Percentiles rank a stretch among this genome's conserved stretches.
These are phyloP conservation scores for Ptilodon capucinus DNA, from an alignment of 2,888 invertebrate genomes.

Conservation along the genomic window DNA sequence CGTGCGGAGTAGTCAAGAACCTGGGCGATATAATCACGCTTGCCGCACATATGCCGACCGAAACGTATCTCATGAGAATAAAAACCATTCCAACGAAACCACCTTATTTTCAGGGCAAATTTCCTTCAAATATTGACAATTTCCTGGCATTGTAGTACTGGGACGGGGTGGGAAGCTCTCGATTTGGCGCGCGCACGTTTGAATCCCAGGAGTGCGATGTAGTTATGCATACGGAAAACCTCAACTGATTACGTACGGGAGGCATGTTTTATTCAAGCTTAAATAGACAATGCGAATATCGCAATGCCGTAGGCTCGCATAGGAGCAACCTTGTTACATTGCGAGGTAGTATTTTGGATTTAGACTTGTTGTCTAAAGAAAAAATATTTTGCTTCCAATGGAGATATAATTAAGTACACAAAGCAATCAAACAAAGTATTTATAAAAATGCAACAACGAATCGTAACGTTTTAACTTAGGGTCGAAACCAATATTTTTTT, in stretches of 20 bases:
- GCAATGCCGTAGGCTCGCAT: neutral
- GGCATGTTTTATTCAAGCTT: slow-evolving; percentile 21
- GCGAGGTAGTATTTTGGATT: neutral
- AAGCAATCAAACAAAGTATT: too few relatives aligned
- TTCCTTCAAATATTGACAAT: slow-evolving; percentile 1
- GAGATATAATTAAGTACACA: too few relatives aligned
- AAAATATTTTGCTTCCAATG: too few relatives aligned
- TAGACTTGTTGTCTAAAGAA: too few relatives aligned
- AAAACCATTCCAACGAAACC: neutral
- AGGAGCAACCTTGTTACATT: neutral
- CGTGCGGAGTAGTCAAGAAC: neutral
- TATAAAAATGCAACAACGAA: too few relatives aligned
- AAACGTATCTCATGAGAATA: neutral
- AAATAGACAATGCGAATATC: slow-evolving; percentile 11
- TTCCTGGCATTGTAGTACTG: neutral
- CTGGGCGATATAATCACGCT: neutral
- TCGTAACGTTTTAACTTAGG: too few relatives aligned
- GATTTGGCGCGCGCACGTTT: slow-evolving; percentile 8
- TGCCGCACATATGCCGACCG: neutral
- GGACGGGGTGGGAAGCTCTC: neutral
- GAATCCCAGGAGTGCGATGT: slow-evolving; percentile 22
- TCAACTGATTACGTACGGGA: slow-evolving; percentile 1
- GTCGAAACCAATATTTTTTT: too few relatives aligned
- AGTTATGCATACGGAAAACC: slow-evolving; percentile 31
- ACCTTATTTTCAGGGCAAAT: neutral